These are phyloP conservation scores for Leptonema lineaticorne DNA, from an alignment of 1,140 invertebrate genomes.

Conservation along the genomic window DNA sequence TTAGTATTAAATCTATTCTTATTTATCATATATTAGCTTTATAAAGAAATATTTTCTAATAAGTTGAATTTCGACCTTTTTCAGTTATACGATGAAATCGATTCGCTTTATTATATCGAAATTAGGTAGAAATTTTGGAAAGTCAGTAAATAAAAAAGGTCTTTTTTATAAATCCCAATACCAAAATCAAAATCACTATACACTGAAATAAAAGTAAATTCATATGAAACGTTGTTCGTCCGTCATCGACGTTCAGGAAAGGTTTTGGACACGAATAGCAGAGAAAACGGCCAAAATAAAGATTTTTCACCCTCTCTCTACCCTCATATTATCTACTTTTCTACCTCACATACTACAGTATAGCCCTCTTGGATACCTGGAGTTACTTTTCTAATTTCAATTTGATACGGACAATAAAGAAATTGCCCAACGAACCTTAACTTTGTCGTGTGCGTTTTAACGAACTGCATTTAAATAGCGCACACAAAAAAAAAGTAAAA, in stretches of 20 bases:
- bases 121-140: too few relatives aligned
- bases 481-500: too few relatives aligned
- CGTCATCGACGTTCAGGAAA: constrained; percentile 8
- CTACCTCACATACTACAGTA: constrained; percentile 16
- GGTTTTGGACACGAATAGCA: constrained; percentile 20
- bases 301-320: constrained; percentile 32
- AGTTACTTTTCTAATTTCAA: constrained; percentile 18
- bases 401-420: constrained; percentile 16
- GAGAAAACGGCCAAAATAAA: constrained; percentile 31
- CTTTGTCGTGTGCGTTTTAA: not conserved
- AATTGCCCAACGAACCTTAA: constrained; percentile 2
- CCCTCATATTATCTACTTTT: constrained; percentile 15
- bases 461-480: not conserved
- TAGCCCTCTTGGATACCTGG: constrained; percentile 3
- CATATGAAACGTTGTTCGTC: not conserved
- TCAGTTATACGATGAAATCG: too few relatives aligned
- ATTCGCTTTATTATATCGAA: too few relatives aligned
- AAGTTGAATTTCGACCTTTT: too few relatives aligned
- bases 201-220: not conserved
- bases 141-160: too few relatives aligned
- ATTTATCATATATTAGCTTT: too few relatives aligned
- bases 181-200: not conserved
- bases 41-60: too few relatives aligned
- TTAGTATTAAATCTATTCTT: too few relatives aligned
- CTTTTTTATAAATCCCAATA: not conserved